Percentiles rank a stretch among this genome's conserved stretches.
These are phyloP conservation scores for Ophonus ardosiacus DNA, from an alignment of 2,888 invertebrate genomes.

Conservation along the genomic window DNA sequence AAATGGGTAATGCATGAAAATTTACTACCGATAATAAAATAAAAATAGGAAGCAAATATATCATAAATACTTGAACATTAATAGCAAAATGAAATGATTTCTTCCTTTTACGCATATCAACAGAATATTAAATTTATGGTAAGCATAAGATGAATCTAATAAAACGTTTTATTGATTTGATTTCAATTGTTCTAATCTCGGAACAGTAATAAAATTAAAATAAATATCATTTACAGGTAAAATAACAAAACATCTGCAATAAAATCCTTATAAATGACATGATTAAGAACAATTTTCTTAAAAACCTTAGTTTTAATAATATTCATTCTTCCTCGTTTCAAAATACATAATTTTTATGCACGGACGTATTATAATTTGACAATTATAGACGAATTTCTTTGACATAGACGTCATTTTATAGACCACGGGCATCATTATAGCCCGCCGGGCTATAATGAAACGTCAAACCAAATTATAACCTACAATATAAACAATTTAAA, in stretches of 20 bases:
- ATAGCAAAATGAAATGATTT: not conserved
- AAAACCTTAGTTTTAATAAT: not conserved
- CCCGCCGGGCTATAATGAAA: no score
- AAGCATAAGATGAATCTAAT: not conserved
- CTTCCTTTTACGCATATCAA: conserved; percentile 5
- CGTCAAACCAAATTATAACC: no score
- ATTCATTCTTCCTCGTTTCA: not conserved
- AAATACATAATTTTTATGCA: not conserved
- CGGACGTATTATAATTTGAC: no score
- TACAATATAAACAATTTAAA: no score
- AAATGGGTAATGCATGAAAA: not conserved
- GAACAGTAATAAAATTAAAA: not conserved
- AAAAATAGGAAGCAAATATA: not conserved
- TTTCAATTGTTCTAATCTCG: not conserved
- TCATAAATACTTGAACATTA: not conserved
- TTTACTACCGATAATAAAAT: not conserved
- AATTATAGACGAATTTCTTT: no score
- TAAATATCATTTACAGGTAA: not conserved
- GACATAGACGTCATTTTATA: no score
- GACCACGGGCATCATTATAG: no score
- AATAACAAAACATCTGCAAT: not conserved
- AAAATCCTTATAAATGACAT: not conserved
- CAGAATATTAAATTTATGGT: not conserved
- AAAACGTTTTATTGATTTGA: not conserved
- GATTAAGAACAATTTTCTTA: not conserved